Percentiles rank a stretch among this genome's conserved stretches.
These are phyloP conservation scores for Calidris pugnax DNA, from an alignment of 2,113 vertebrate genomes.

Conservation along the genomic window DNA sequence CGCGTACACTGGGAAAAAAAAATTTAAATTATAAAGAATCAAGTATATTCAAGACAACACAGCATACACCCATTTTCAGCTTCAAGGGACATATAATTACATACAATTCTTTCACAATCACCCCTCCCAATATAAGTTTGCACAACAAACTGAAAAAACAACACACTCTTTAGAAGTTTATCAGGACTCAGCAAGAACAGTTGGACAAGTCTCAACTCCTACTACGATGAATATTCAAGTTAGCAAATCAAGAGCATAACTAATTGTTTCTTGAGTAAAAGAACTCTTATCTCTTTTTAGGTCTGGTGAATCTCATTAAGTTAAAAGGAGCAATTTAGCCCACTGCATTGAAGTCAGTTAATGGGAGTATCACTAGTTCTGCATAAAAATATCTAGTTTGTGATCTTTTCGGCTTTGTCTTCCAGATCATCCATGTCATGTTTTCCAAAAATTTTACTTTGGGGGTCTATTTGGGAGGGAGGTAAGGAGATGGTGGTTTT, in stretches of 20 bases:
- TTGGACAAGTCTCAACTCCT: slow-evolving; percentile 57
- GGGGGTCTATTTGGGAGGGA: neutral
- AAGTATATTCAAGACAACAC: slow-evolving; percentile 21
- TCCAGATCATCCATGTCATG: neutral
- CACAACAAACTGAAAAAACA: slow-evolving; percentile 64
- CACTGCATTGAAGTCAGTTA: neutral
- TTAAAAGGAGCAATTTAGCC: slow-evolving; percentile 26
- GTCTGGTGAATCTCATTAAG: slow-evolving; percentile 38
- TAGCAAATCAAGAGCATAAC: slow-evolving; percentile 56
- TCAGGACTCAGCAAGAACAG: slow-evolving; percentile 66
- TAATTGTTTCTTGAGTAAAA: slow-evolving; percentile 57
- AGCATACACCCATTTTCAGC: slow-evolving; percentile 38
- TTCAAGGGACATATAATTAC: slow-evolving; percentile 52
- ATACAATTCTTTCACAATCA: slow-evolving; percentile 66
- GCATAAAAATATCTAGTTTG: neutral
- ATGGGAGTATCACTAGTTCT: neutral
- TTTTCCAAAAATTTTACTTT: neutral
- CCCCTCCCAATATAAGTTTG: slow-evolving; percentile 62
- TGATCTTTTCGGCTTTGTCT: neutral
- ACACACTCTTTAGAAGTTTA: slow-evolving; percentile 50
- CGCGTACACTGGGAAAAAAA: slow-evolving; percentile 87
- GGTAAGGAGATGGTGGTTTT: neutral
- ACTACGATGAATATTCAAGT: slow-evolving; percentile 55
- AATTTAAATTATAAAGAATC: slow-evolving; percentile 22
- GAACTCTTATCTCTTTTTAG: slow-evolving; percentile 28